Percentiles rank a stretch among this genome's conserved stretches.
Evolutionary conservation across 2,888 invertebrate species (phyloP).

Genomic region (Lycaena phlaeas): DNA sequence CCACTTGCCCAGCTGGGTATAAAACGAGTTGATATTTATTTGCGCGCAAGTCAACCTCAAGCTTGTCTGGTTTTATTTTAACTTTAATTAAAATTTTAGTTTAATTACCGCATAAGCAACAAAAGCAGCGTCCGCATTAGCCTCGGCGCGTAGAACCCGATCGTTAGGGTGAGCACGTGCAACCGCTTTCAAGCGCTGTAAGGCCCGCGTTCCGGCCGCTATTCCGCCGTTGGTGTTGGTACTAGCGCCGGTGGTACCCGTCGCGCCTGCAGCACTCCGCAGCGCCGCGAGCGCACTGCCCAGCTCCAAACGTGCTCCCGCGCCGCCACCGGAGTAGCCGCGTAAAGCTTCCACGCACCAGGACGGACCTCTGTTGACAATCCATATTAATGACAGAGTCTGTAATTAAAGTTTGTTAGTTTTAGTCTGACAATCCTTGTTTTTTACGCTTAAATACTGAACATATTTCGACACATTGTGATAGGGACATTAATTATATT

Average conservation of each 20-base stretch:
- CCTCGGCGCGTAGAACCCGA: conserved; percentile 53
- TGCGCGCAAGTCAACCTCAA: too few species aligned
- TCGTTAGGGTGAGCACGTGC: conserved; percentile 56
- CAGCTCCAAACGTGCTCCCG: conserved; percentile 87
- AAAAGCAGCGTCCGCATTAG: conserved; percentile 61
- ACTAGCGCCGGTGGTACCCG: conserved; percentile 23
- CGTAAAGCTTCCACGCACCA: conserved; percentile 97
- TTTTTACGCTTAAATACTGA: too few species aligned
- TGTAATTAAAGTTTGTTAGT: too few species aligned
- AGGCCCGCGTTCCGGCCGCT: conserved; percentile 31
- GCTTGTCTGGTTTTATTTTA: too few species aligned
- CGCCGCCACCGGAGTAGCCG: conserved; percentile 86
- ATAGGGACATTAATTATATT: too few species aligned
- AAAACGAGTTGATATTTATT: too few species aligned
- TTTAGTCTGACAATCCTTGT: too few species aligned
- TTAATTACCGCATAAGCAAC: conserved; percentile 59
- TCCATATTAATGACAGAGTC: too few species aligned
- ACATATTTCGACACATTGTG: too few species aligned
- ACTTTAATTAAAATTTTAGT: too few species aligned
- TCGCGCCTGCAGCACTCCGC: conserved; percentile 78
- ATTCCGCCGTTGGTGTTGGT: conserved; percentile 18
- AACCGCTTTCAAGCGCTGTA: conserved; percentile 53
- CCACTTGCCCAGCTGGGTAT: conserved; percentile 49
- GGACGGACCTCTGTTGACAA: conserved; percentile 59
- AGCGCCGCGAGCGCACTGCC: conserved; percentile 87